These are phyloP conservation scores for Drosophila sulfurigaster DNA, from an alignment of 1,140 invertebrate genomes.

Conservation along the genomic window DNA sequence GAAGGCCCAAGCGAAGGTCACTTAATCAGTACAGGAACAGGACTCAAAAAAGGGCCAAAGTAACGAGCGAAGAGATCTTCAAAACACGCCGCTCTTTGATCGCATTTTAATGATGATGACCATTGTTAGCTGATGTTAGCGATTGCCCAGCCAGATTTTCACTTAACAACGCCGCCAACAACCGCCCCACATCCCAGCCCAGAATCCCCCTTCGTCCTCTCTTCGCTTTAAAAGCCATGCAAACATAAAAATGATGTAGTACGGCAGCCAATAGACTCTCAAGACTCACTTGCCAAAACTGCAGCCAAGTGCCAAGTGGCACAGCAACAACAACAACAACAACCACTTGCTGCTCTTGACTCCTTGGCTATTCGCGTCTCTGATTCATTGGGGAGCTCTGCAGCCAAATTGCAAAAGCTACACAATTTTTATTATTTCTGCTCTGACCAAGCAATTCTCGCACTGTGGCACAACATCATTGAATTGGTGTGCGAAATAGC, in stretches of 20 bases:
- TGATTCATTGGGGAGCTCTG: constrained; percentile 51
- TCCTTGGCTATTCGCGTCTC: constrained; percentile 2
- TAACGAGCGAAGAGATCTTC: constrained; percentile 40
- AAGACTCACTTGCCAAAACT: constrained; percentile 17
- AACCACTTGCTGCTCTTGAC: neutral
- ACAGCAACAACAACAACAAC: neutral
- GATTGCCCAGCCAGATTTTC: constrained; percentile 80
- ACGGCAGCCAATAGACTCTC: constrained; percentile 22
- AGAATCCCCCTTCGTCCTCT: neutral
- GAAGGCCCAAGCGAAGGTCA: constrained; percentile 57
- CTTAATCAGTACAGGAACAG: constrained; percentile 59
- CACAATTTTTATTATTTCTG: constrained; percentile 72
- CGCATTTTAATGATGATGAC: constrained; percentile 84
- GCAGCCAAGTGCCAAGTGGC: constrained; percentile 49
- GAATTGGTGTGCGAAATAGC: neutral
- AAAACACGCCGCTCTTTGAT: constrained; percentile 66
- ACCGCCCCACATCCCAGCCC: constrained; percentile 31
- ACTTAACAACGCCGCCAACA: constrained; percentile 74
- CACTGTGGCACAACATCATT: constrained; percentile 49
- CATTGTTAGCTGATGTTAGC: constrained; percentile 84
- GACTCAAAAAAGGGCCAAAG: constrained; percentile 12
- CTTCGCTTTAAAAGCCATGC: constrained; percentile 67
- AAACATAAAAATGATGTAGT: constrained; percentile 75
- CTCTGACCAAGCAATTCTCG: constrained; percentile 50
- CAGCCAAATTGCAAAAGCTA: constrained; percentile 67